Evolutionary conservation across 35 echinoderm and acorn worm species (phyloP).

Genomic region (Hemicentrotus pulcherrimus): DNA sequence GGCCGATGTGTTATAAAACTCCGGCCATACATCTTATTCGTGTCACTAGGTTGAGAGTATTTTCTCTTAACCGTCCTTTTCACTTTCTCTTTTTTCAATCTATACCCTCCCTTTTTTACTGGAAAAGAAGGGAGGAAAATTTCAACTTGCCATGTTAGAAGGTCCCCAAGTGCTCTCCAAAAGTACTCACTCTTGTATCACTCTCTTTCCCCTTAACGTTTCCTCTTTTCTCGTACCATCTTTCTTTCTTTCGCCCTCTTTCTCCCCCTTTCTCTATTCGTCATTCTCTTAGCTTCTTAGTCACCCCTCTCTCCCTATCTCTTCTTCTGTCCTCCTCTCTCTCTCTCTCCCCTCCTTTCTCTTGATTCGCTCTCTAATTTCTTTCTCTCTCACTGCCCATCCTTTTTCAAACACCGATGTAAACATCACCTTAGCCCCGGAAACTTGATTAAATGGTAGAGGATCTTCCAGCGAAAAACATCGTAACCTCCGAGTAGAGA

Average conservation of each 20-base stretch:
- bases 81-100: background rate
- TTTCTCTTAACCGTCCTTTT: background rate
- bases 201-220: background rate
- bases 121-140: background rate
- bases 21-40: conserved; percentile 26
- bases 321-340: background rate
- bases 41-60: background rate
- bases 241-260: too few species aligned
- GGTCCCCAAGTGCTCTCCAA: conserved; percentile 17
- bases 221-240: background rate
- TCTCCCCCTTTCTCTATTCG: too few species aligned
- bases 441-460: conserved; percentile 19
- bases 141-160: conserved; percentile 13
- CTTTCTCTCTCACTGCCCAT: background rate
- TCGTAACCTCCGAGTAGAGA: background rate
- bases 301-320: background rate
- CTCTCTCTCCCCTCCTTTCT: background rate
- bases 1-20: conserved; percentile 32
- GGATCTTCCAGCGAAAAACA: background rate
- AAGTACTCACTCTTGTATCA: conserved; percentile 28
- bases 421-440: background rate
- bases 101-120: background rate
- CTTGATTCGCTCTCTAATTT: background rate
- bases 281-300: too few species aligned
- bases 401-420: background rate